Base-by-base conservation (phyloP, 2,888 invertebrate species). In the Bombylius major region DNA sequence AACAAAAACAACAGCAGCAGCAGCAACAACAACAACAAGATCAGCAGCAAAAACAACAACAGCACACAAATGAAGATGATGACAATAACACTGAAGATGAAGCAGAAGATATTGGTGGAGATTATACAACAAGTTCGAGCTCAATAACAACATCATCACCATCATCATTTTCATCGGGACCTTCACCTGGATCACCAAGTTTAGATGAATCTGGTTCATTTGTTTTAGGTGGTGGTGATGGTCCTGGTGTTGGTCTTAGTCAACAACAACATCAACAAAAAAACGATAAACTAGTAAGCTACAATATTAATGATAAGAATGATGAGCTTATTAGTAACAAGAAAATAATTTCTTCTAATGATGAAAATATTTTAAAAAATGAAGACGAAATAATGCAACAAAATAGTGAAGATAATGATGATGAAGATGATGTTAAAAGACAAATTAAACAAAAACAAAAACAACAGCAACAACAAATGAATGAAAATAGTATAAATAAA, bases 71-170 rank as follows among this genome's bases (percentile, higher is more conserved):
- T 5, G 7, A 9, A 5, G 33, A 48, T 5, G 55, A 55, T n/a
- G 50, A 51, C 33, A 33, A 45, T 4, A 42, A 13, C 5, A 51
- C 55, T 13, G 55, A 48, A 12, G 55, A 55, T 5, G 51, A 47
- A 14, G 47, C 42, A 9, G 55, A 55, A 13, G 55, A 55, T 42
- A 42, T 42, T 45, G 45, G 45, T 32, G 54, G 36, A 7, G 55
- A 55, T 5, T 47, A 33, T 33, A 14, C 50, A 13, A 65, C 65
- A 5, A 64, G 66, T 8, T 65, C 67, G 1, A 72, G 71, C 57
- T 73, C 74, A 1, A 63, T 72, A 50, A 73, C 74, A 1, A 72
- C 72, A 13, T 73, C 73, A 1, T 72, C 72, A n/a, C 71, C 72
- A 9, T 74, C 74, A 8, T 72, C 72, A 4, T 72, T 74, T 60